Percentiles rank a stretch among this genome's conserved stretches.
These are phyloP conservation scores for Pilophorus perplexus DNA, from an alignment of 2,888 invertebrate species.

Conservation along the genomic window DNA sequence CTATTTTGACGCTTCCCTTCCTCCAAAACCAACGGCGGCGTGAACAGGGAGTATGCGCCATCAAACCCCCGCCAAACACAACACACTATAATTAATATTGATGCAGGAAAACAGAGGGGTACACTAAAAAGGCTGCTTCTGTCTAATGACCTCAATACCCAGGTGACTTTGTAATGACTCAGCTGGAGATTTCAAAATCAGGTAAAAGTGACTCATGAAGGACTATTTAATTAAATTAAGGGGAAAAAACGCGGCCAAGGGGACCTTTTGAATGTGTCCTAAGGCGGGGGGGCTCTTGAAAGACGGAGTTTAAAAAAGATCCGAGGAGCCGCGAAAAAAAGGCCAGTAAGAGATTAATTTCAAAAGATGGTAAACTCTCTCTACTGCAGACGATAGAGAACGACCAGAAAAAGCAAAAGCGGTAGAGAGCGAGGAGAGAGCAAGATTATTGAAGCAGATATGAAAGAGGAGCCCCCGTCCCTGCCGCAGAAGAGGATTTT, in stretches of 20 bases:
- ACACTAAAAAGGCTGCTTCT: too few species aligned
- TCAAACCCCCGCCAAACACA: too few species aligned
- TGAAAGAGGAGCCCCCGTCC: conserved; percentile 16
- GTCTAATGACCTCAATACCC: too few species aligned
- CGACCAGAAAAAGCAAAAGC: conserved; percentile 13
- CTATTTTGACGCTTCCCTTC: too few species aligned
- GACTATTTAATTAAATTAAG: conserved; percentile 8
- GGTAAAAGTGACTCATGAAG: not conserved
- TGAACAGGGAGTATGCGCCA: too few species aligned
- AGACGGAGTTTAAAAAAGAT: not conserved
- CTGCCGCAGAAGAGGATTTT: conserved; percentile 2
- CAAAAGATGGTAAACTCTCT: conserved; percentile 35
- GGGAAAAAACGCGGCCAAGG: not conserved
- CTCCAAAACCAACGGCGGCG: too few species aligned
- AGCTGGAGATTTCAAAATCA: not conserved
- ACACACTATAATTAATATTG: too few species aligned
- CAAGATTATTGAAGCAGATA: conserved; percentile 20
- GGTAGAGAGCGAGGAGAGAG: conserved; percentile 2
- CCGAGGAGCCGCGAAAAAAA: not conserved
- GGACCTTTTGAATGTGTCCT: not conserved
- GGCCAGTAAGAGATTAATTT: conserved; percentile 30
- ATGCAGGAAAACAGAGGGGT: too few species aligned
- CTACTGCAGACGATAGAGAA: conserved; percentile 25
- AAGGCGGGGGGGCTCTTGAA: not conserved
- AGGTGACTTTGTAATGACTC: too few species aligned